Evolutionary conservation across 2,113 vertebrate species (phyloP).

Genomic region (Vulpes lagopus): DNA sequence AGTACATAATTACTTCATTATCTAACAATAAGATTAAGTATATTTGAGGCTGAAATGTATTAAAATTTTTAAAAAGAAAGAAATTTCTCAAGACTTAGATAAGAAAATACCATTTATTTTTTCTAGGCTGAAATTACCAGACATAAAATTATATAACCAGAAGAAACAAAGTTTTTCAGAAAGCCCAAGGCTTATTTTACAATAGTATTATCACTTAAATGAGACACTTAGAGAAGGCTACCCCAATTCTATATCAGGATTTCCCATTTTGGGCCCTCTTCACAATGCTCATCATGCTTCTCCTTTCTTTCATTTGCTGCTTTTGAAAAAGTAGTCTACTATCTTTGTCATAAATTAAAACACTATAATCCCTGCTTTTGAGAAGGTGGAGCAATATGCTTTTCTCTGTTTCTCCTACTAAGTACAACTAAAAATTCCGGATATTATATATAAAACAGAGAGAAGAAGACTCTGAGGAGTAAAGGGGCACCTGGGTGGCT

Average conservation of each 20-base stretch:
- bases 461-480: background rate
- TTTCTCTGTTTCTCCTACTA: background rate
- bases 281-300: too few species aligned
- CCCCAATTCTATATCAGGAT: background rate
- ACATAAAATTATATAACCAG: background rate
- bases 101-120: background rate
- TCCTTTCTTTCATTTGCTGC: background rate
- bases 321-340: background rate
- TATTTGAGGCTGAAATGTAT: background rate
- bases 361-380: background rate
- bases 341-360: background rate
- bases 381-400: background rate
- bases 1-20: background rate
- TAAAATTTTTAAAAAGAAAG: background rate
- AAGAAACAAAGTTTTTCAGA: background rate
- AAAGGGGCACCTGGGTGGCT: background rate
- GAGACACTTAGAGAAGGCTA: background rate
- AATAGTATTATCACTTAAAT: background rate
- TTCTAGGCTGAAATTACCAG: background rate
- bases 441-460: background rate
- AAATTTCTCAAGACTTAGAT: background rate
- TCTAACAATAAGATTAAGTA: background rate
- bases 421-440: background rate
- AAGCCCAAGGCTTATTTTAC: background rate
- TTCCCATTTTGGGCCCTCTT: background rate